Evolutionary conservation across 2,113 vertebrate genomes (phyloP).

Genomic region (Hemiscyllium ocellatum): DNA sequence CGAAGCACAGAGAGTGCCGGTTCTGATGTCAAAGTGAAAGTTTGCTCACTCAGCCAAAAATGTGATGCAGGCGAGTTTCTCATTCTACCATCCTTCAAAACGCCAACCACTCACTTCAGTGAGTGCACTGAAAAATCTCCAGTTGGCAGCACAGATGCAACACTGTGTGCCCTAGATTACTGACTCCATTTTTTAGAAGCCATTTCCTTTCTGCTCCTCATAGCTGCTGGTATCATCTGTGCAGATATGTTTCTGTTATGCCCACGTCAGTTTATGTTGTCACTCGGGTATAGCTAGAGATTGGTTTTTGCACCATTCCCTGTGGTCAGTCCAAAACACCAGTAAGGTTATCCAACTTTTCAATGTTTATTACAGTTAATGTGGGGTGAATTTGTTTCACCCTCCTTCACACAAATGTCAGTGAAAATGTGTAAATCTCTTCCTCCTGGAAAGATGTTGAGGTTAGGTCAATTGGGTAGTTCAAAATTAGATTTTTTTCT

Average conservation of each 20-base stretch:
- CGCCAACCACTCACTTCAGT: neutral
- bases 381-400: no score
- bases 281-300: neutral
- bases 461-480: neutral
- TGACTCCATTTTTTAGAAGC: neutral
- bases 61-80: neutral
- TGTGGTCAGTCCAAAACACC: neutral
- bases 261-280: neutral
- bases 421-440: neutral
- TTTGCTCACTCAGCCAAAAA: neutral
- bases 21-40: neutral
- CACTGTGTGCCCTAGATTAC: neutral
- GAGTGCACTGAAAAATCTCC: neutral
- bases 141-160: neutral
- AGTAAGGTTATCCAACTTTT: neutral
- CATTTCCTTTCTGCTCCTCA: neutral
- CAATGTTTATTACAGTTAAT: neutral
- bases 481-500: neutral
- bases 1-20: neutral
- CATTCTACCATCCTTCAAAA: neutral
- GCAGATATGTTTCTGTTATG: no score
- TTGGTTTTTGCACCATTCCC: neutral
- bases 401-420: neutral
- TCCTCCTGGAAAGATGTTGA: neutral
- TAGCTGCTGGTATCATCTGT: neutral